These are phyloP conservation scores for Shargacucullia verbasci DNA, from an alignment of 2,888 invertebrate genomes.

Conservation along the genomic window DNA sequence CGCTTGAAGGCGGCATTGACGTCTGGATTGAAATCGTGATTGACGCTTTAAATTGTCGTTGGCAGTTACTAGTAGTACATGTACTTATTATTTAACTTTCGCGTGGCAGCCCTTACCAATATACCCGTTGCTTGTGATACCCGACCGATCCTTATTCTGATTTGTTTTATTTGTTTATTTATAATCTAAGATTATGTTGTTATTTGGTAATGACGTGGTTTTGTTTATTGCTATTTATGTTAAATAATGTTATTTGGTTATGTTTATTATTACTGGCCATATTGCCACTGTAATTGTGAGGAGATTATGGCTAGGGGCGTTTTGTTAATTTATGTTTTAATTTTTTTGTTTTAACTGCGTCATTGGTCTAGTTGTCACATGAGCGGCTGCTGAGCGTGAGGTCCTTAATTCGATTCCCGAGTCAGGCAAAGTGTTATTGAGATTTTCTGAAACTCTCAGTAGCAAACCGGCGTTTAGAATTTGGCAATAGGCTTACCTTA, in stretches of 20 bases:
- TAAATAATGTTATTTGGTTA: slow-evolving; percentile 33
- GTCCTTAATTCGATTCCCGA: too few relatives aligned
- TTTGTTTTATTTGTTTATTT: slow-evolving; percentile 72
- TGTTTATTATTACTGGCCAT: slow-evolving; percentile 13
- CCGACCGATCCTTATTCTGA: slow-evolving; percentile 33
- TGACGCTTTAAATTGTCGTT: too few relatives aligned
- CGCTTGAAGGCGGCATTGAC: too few relatives aligned
- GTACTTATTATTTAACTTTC: too few relatives aligned
- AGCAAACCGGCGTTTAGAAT: too few relatives aligned
- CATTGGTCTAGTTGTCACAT: too few relatives aligned
- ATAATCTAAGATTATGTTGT: slow-evolving; percentile 50
- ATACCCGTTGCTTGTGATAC: slow-evolving; percentile 24
- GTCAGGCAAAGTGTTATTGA: too few relatives aligned
- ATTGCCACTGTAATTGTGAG: slow-evolving; percentile 9
- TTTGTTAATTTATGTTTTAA: slow-evolving; percentile 12
- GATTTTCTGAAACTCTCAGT: too few relatives aligned
- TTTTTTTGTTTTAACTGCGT: slow-evolving; percentile 1
- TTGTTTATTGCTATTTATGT: slow-evolving; percentile 31
- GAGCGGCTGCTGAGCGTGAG: too few relatives aligned
- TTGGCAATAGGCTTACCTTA: too few relatives aligned
- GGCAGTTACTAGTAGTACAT: too few relatives aligned
- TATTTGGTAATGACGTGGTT: slow-evolving; percentile 42
- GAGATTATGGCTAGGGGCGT: slow-evolving; percentile 13
- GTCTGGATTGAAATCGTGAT: too few relatives aligned
- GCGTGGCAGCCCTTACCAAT: slow-evolving; percentile 32